Evolutionary conservation across 2,113 vertebrate genomes (phyloP).

Genomic region (Odocoileus virginianus): DNA sequence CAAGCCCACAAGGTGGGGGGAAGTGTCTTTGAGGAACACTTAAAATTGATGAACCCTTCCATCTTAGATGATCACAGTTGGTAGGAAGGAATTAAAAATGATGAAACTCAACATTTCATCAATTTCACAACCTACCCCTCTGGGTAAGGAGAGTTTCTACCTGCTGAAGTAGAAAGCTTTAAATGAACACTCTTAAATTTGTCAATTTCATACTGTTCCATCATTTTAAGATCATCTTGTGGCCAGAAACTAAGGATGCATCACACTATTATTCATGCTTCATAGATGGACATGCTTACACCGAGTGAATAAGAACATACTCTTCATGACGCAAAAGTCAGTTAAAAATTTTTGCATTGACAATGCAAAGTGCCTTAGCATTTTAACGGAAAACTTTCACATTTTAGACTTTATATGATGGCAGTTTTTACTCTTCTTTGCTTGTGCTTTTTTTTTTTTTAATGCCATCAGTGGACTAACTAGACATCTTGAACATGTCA

Average conservation of each 20-base stretch:
- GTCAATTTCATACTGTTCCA: not conserved
- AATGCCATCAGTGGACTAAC: not conserved
- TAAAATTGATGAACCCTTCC: constrained; percentile 19
- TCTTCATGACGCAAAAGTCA: not conserved
- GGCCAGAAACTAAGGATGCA: constrained; percentile 24
- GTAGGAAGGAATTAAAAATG: constrained; percentile 33
- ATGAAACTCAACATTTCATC: not conserved
- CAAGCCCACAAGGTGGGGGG: not conserved
- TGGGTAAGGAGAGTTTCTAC: not conserved
- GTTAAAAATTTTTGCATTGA: not conserved
- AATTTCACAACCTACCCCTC: not conserved
- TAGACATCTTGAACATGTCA: not conserved
- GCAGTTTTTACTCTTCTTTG: not conserved
- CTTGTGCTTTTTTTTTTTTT: not conserved
- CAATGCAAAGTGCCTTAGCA: not conserved
- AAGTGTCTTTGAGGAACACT: not conserved
- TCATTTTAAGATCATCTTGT: not conserved
- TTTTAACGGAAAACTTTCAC: not conserved
- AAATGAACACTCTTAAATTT: not conserved
- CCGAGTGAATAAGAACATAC: not conserved
- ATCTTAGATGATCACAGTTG: not conserved
- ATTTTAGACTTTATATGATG: not conserved
- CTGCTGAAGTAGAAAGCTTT: not conserved
- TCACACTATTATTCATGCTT: not conserved
- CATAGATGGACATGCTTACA: not conserved